phyloP scores from a whole-genome alignment of 2,797 vertebrate species.

The Rhabdophis nuchalis region DNA sequence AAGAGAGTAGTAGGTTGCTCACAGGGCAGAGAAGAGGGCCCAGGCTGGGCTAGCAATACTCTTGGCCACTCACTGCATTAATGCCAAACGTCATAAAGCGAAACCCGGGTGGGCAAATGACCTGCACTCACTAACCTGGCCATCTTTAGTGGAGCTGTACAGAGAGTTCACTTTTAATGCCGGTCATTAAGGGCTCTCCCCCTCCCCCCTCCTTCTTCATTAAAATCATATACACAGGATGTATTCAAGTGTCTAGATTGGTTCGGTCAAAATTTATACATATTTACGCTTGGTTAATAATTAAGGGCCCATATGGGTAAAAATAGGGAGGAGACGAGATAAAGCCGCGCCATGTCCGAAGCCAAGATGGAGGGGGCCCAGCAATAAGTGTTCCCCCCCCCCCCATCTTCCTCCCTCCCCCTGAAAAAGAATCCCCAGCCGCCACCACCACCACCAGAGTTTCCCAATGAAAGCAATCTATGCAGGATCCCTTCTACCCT shows the following conservation, averaged over 20 bases:
- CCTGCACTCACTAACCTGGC: conserved; percentile 53
- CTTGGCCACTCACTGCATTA: not conserved
- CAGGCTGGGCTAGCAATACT: not conserved
- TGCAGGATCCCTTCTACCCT: conserved; percentile 54
- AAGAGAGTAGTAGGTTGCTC: conserved; percentile 51
- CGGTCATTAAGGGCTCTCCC: conserved; percentile 83
- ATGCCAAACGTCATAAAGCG: conserved; percentile 39
- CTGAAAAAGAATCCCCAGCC: not conserved
- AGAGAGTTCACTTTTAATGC: conserved; percentile 77
- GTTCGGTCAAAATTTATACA: conserved; percentile 93
- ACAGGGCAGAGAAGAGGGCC: conserved; percentile 45
- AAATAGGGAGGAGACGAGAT: conserved; percentile 73
- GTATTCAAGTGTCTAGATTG: conserved; percentile 85
- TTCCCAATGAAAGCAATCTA: conserved; percentile 51
- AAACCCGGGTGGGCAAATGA: conserved; percentile 42
- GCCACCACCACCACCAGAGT: not conserved
- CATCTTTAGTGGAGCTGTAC: conserved; percentile 70
- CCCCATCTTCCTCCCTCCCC: conserved; percentile 6
- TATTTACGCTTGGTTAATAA: conserved; percentile 84
- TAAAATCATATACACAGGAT: conserved; percentile 95
- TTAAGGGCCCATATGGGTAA: conserved; percentile 74
- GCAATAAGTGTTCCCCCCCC: conserved; percentile 20
- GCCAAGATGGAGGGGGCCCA: conserved; percentile 59
- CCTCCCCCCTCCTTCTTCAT: conserved; percentile 75
- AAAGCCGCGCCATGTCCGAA: conserved; percentile 54